Conservation (phyloP, 2,888 invertebrate genomes). For the Pristionchus mayeri region DNA sequence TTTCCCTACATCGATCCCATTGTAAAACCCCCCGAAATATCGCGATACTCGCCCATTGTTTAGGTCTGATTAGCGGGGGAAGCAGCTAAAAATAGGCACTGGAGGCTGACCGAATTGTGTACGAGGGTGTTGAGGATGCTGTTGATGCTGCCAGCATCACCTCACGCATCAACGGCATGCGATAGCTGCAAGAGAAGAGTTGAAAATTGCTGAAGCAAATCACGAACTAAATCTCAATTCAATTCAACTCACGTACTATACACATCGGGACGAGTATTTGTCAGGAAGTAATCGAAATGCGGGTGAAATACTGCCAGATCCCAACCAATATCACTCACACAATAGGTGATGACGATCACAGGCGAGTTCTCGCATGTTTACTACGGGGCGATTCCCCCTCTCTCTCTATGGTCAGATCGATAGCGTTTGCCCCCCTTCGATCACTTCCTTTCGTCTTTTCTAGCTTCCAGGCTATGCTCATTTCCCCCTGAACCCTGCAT, state of each 20-base stretch:
- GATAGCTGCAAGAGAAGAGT: conserved; percentile 29
- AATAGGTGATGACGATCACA: conserved; percentile 4
- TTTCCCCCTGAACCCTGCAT: neutral
- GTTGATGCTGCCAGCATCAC: conserved; percentile 57
- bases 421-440: neutral
- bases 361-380: conserved; percentile 38
- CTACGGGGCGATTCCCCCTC: conserved; percentile 33
- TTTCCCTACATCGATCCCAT: too few relatives aligned
- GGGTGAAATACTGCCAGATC: too few relatives aligned
- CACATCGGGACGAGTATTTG: too few relatives aligned
- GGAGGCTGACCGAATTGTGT: conserved; percentile 50
- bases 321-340: neutral
- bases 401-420: too few relatives aligned
- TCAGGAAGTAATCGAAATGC: too few relatives aligned
- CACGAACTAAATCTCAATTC: too few relatives aligned
- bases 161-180: conserved; percentile 62
- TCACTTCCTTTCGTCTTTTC: neutral
- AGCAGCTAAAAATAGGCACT: too few relatives aligned
- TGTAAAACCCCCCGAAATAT: neutral
- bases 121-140: conserved; percentile 53
- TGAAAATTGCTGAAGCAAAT: neutral
- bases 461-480: neutral
- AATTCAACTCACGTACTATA: too few relatives aligned
- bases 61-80: neutral
- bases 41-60: neutral